A percentile compares a stretch with the other conserved stretches of the same genome.
phyloP scores from a whole-genome alignment of 2,888 invertebrate species.

The Apodemia duryi region DNA sequence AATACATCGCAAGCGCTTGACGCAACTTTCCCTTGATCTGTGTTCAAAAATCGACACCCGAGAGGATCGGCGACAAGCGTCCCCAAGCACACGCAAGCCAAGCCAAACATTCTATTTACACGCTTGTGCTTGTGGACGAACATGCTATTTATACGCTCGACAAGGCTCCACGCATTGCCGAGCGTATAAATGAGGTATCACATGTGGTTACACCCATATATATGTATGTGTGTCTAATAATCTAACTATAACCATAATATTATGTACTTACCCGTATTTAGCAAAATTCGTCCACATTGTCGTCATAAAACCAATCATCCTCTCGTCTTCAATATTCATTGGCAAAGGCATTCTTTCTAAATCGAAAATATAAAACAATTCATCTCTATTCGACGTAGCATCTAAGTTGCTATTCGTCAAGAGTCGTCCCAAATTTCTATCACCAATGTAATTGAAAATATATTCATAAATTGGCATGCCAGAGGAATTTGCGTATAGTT shows the following conservation, averaged over 20 bases:
- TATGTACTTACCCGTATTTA: constrained; percentile 58
- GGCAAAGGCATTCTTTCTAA: constrained; percentile 58
- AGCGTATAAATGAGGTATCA: too few species aligned
- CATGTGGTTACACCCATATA: too few species aligned
- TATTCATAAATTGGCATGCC: constrained; percentile 51
- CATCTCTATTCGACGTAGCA: constrained; percentile 60
- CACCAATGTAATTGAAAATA: constrained; percentile 60
- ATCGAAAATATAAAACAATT: constrained; percentile 64
- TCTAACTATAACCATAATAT: background rate
- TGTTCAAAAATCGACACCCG: too few species aligned
- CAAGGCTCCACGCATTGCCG: too few species aligned
- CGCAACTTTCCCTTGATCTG: too few species aligned
- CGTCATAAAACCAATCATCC: constrained; percentile 66
- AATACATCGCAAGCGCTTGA: too few species aligned
- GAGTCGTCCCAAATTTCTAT: constrained; percentile 61
- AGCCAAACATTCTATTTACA: too few species aligned
- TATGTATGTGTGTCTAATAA: too few species aligned
- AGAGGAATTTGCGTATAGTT: constrained; percentile 54
- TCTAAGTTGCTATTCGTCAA: constrained; percentile 59
- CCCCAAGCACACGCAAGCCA: too few species aligned
- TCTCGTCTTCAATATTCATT: constrained; percentile 64
- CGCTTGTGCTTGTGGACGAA: too few species aligned
- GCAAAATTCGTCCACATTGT: constrained; percentile 76
- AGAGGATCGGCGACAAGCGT: too few species aligned
- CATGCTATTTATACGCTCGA: too few species aligned